A percentile compares a stretch with the other conserved stretches of the same genome.
Conservation (phyloP, 1,140 invertebrate genomes). For the Apis laboriosa region DNA sequence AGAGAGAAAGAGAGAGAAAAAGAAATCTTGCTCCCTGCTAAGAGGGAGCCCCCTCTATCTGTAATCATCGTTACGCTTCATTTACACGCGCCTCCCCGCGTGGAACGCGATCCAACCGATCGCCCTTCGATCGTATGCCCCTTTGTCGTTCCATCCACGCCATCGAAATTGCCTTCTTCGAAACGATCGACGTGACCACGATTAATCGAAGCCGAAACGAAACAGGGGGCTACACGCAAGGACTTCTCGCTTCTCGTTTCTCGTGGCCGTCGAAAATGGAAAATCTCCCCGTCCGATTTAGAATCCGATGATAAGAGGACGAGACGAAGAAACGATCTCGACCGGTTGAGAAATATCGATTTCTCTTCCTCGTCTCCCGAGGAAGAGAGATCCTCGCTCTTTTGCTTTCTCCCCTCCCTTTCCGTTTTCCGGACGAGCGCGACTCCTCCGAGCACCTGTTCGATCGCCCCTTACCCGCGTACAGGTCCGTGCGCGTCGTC, state of each 20-base stretch:
- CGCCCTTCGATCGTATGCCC: background rate
- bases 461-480: conserved; percentile 1
- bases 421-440: background rate
- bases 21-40: background rate
- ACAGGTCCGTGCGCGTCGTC: no score
- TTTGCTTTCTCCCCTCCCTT: background rate
- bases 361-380: no score
- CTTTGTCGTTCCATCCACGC: background rate
- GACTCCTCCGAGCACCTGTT: background rate
- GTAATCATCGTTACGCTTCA: conserved; percentile 43
- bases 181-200: background rate
- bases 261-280: no score
- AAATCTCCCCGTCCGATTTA: no score
- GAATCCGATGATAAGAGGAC: no score
- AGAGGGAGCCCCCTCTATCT: background rate
- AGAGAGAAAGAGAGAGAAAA: no score
- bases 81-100: conserved; percentile 31
- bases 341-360: no score
- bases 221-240: background rate
- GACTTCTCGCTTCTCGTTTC: no score
- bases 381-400: background rate
- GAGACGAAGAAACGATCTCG: no score
- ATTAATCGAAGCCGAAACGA: background rate
- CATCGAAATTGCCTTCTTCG: background rate
- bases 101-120: conserved; percentile 10